Conservation (phyloP, 92 coral and sea anemone species). For the Blastomussa wellsi region DNA sequence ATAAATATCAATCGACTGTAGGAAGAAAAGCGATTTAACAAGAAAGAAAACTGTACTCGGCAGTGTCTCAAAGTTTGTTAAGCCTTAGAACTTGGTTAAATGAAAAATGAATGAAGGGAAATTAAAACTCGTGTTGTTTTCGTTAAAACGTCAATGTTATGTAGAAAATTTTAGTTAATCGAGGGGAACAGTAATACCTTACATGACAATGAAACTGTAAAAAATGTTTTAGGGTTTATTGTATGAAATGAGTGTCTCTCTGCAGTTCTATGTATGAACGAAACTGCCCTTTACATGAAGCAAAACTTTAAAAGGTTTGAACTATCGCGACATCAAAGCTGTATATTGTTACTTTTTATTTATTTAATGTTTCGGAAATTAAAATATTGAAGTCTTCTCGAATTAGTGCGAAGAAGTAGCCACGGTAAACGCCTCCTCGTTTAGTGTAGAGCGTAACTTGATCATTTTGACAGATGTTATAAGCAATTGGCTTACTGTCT, state of each 20-base stretch:
- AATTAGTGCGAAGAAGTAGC: not conserved
- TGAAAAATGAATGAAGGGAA: constrained; percentile 4
- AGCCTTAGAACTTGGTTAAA: not conserved
- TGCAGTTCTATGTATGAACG: not conserved
- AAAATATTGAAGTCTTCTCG: not conserved
- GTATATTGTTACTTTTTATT: not conserved
- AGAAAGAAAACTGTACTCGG: not conserved
- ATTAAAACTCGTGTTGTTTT: not conserved
- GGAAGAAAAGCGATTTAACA: not conserved
- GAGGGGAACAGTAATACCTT: not conserved
- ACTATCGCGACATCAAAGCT: not conserved
- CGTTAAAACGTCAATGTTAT: not conserved
- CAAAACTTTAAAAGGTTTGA: not conserved
- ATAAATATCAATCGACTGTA: not conserved
- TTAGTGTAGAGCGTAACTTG: not conserved
- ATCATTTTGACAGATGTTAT: not conserved
- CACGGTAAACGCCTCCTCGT: too few species aligned
- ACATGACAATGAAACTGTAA: not conserved
- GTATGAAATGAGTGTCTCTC: not conserved
- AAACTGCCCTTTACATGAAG: not conserved
- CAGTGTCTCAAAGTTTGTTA: not conserved
- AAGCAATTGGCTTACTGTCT: not conserved
- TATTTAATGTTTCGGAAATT: not conserved
- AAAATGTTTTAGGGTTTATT: not conserved
- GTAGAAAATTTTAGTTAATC: not conserved